Conservation (phyloP, 1,140 invertebrate genomes). For the Heliconius himera region DNA sequence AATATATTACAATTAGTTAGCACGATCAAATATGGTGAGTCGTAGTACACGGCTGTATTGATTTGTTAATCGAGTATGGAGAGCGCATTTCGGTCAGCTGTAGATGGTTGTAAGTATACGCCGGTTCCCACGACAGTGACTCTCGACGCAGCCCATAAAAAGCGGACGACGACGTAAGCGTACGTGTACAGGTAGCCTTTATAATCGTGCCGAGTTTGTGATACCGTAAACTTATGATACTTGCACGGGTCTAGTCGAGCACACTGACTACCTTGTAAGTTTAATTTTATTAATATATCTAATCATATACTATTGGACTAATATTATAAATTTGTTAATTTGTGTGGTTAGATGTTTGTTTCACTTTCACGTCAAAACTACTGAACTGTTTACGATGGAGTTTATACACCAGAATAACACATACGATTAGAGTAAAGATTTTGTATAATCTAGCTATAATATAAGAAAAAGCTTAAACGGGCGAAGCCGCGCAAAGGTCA, state of each 20-base stretch:
- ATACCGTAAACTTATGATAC: conserved; percentile 45
- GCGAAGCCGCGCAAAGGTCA: too few relatives aligned
- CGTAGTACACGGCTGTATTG: conserved; percentile 70
- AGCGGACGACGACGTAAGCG: conserved; percentile 71
- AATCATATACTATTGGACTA: neutral
- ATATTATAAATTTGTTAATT: neutral
- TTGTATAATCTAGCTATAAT: too few relatives aligned
- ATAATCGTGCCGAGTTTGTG: conserved; percentile 62
- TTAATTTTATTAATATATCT: neutral
- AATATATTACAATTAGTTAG: conserved; percentile 58
- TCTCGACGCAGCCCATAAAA: conserved; percentile 76
- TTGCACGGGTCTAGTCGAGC: conserved; percentile 36
- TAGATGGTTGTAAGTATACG: conserved; percentile 71
- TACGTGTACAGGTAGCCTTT: conserved; percentile 75
- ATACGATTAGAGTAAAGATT: too few relatives aligned
- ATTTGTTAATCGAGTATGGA: conserved; percentile 82
- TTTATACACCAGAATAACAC: too few relatives aligned
- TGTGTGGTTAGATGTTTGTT: too few relatives aligned
- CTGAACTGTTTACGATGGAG: too few relatives aligned
- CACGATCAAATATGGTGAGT: conserved; percentile 66
- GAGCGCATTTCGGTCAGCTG: conserved; percentile 81
- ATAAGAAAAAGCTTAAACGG: too few relatives aligned
- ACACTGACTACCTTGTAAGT: neutral
- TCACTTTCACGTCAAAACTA: neutral
- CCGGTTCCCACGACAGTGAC: conserved; percentile 82